Evolutionary conservation across 2,113 vertebrate genomes (phyloP), one percentile per base, ranked within the genome.

Genomic region (Pelmatolapia mariae): DNA sequence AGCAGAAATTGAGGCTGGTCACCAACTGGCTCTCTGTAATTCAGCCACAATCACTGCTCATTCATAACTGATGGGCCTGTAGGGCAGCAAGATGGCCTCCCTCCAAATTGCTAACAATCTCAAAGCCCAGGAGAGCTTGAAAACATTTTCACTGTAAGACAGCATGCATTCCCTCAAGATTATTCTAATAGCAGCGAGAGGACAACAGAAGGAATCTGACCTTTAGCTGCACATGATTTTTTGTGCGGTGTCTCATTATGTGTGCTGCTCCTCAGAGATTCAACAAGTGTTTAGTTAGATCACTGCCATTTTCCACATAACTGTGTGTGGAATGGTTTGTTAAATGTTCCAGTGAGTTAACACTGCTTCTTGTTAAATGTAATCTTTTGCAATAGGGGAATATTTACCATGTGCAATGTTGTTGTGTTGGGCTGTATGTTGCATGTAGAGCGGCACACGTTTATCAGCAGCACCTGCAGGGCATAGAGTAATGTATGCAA

Each of bases 1-100:
- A 80, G 59, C 54, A 19, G 53, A 68, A 40, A 68, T 40, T 19
- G 10, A 81, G 78, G 86, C 53, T 40, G 43, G 40, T 53, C 79
- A 86, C 54, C 15, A 82, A 52, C 26, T 73, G 45, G 33, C 82
- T 56, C 31, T 82, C 19, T 15, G 82, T 88, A 79, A 87, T 83
- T 85, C 85, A 59, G 56, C 52, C 22, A 87, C 86, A 92, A 92
- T 91, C 87, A 85, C 45, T 76, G 56, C 12, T 38, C 61, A 86
- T 95, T 89, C 85, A 94, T 95, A 90, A 94, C 91, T 86, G 50
- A 94, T 89, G 63, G 33, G 19, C 73, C 45, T 81, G 87, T 92
- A 95, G 91, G 91, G 89, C 88, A 93, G 59, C 66, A 24, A 81
- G 9, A 85, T 83, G 43, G 29, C 29, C 47, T 59, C 56, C 50